Evolutionary conservation across 2,113 vertebrate species (phyloP), one percentile per base, ranked within the genome.

Genomic region (Leucopsar rothschildi): DNA sequence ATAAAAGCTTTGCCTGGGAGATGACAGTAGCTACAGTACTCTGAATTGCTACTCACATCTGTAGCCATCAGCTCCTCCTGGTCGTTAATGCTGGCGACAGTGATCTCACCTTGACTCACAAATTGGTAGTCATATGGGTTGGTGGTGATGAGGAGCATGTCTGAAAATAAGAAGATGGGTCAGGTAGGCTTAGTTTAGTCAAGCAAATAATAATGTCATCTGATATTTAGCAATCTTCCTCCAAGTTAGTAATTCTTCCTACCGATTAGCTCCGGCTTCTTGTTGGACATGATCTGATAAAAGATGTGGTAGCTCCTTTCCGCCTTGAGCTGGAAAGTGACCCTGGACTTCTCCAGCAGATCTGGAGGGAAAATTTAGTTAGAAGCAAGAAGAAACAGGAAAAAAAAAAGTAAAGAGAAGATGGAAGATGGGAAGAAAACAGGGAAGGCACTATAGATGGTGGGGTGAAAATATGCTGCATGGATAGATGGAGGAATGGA

Each of bases 21-120:
- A 87, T 61, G 10, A n/a, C 8, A 40, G 23, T 24, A 69, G 11
- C 28, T 66, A n/a, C 2, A 59, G 14, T 31, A 20, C 35, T 65
- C 89, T 27, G 29, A 40, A 50, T 35, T 83, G 17, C 37, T 75
- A 95, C 99, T 98, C 93, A 99, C 99, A 88, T 99, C 98, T 16
- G 98, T 99, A 37, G 98, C 98, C 95, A 99, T 98, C 39, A 99
- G 37, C 70, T 99, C 98, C 18, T 99, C 99, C 68, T 99, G 93
- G 60, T 99, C 99, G 60, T 99, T 89, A 86, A 99, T 99, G 82
- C 99, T 99, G 91, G 98, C 63, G 29, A 99, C 99, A 11, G 96
- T 95, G 82, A 96, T 95, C 49, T 96, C 96, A 0, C 96, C 96
- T 71, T 96, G 96, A 64, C 95, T 96, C 31, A 96, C 95, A 23